Conservation (phyloP, 2,888 invertebrate genomes). For the Pyralis farinalis region DNA sequence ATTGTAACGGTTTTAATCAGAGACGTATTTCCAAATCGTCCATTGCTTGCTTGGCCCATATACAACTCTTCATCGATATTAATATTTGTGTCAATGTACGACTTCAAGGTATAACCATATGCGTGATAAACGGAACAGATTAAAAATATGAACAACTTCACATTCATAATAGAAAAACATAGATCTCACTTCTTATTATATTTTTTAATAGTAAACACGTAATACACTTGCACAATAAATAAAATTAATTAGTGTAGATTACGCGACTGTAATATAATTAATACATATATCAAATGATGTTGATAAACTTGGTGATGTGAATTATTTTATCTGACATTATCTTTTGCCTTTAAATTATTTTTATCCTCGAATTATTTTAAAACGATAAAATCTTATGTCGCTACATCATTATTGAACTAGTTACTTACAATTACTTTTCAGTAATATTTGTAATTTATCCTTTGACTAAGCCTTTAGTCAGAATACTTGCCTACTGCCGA, state of each 20-base stretch:
- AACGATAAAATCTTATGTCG: no score
- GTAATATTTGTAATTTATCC: no score
- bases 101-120: background rate
- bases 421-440: no score
- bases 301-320: background rate
- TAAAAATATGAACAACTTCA: conserved; percentile 1
- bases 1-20: conserved; percentile 3
- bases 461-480: no score
- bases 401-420: no score
- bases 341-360: background rate
- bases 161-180: background rate
- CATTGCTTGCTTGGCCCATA: background rate
- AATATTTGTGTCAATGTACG: background rate
- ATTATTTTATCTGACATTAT: background rate
- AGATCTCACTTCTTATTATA: background rate
- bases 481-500: no score
- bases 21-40: background rate
- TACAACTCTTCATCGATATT: background rate
- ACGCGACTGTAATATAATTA: conserved; percentile 2
- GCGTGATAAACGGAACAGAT: conserved; percentile 5
- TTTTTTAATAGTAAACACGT: conserved; percentile 2
- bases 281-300: background rate
- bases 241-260: background rate
- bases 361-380: background rate
- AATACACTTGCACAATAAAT: background rate